Evolutionary conservation across 2,888 invertebrate species (phyloP), one percentile per base, ranked within the genome.

Genomic region (Drosophila paracracens): DNA sequence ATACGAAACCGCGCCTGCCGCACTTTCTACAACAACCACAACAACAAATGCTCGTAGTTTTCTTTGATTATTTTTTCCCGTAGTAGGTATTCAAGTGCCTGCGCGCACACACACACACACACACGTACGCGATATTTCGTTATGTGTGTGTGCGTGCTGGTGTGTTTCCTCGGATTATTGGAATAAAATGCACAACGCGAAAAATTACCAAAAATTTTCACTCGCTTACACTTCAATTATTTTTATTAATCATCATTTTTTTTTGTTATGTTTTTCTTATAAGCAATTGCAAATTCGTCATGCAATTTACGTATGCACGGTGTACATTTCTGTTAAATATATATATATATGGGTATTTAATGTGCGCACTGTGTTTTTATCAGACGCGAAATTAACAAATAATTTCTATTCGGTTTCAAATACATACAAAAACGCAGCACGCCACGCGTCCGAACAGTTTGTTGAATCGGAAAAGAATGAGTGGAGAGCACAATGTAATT

Each of bases 1-100:
- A 71, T 75, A 65, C 59, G 68, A 54, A 63, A 79, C 77, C 73
- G 79, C 82, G 74, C 77, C 88, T 78, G 70, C 61, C 79, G 79
- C 81, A 89, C 86, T 84, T 89, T 89, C 81, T 70, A 82, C 76
- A 60, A 67, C 76, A 62, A 78, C 76, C 54, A 74, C 76, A 65
- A 29, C 51, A 51, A 36, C 50, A 35, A 67, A 52, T 53, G 56
- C 62, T 62, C 66, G 59, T 80, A 65, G 68, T 71, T 73, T 59
- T 69, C 58, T 51, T 35, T 68, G 38, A 21, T 68, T 50, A 36
- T 67, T 56, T 35, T 67, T 67, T 27, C n/a, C 33, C 54, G 62
- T 79, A 58, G 80, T 81, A 78, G 77, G 77, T 79, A 79, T 79
- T 46, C 81, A 79, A 79, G 81, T 79, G 78, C 81, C 68, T 73